Base-by-base conservation (phyloP, 2,113 vertebrate genomes). In the Drymodes brunneopygia region DNA sequence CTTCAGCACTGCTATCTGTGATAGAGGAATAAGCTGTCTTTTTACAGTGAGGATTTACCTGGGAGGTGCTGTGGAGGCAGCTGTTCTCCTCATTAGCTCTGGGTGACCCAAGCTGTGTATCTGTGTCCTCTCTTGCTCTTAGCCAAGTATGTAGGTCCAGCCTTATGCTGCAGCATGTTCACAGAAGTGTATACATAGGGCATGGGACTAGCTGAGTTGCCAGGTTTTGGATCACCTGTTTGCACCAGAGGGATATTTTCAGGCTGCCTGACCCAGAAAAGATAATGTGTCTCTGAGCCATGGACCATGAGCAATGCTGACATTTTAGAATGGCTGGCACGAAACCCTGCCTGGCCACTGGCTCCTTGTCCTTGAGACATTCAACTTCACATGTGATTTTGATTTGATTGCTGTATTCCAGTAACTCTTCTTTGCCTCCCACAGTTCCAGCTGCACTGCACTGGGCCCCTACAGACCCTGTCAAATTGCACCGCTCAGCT, bases 191-290 rank as follows among this genome's bases (percentile, higher is more conserved):
- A 27, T 12, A 44, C 40, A 36, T 0, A 77, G 78, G 53, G 58
- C 85, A 87, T 3, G 10, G 58, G 62, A 69, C 25, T 69, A 53
- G 62, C 45, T 42, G 75, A 94, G 85, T 60, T 53, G 81, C 17
- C 80, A 50, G 60, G 31, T 47, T 95, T 78, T 85, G 47, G 40
- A 83, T 78, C 94, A 78, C 74, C 85, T 92, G 33, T 86, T 95
- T 62, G 66, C 85, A 92, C 82, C 64, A 48, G 54, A 44, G 54
- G 18, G 90, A 40, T 96, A 92, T 94, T 93, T 96, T 92, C 64
- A 80, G 94, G 75, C 92, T 77, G 67, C 56, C 74, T 96, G 93
- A 88, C 93, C 67, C 60, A 80, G 89, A 50, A 35, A 71, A 88
- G 66, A 33, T 77, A 77, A 58, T 1, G 7, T 88, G 23, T 51